These are phyloP conservation scores for Montipora foliosa DNA, from an alignment of 64 coral and sea anemone species.

Conservation along the genomic window DNA sequence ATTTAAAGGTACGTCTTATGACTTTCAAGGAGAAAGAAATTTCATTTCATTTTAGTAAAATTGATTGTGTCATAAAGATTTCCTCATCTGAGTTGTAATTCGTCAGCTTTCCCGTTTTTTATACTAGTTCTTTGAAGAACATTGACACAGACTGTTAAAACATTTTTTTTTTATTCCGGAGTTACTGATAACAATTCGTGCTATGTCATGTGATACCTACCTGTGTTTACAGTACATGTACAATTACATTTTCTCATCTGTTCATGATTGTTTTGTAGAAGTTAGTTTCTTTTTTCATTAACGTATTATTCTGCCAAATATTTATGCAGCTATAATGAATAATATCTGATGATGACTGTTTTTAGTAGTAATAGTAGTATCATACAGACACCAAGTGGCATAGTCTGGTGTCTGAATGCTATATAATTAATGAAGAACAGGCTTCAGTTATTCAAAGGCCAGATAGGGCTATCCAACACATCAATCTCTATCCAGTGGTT, in stretches of 20 bases:
- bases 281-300: constrained; percentile 1
- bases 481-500: no score
- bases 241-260: neutral
- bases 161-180: neutral
- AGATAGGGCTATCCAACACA: no score
- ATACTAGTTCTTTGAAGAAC: constrained; percentile 25
- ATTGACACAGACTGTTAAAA: no score
- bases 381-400: neutral
- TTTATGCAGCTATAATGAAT: constrained; percentile 14
- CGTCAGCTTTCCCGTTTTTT: constrained; percentile 5
- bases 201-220: constrained; percentile 18
- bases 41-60: constrained; percentile 24
- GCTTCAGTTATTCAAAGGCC: neutral
- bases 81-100: constrained; percentile 15
- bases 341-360: neutral
- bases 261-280: constrained; percentile 15
- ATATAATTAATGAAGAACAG: neutral
- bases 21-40: neutral
- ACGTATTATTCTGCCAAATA: constrained; percentile 30
- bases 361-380: neutral
- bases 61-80: constrained; percentile 21
- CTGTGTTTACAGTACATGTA: neutral
- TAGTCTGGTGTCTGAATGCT: constrained; percentile 13
- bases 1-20: no score
- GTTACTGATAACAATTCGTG: neutral